Conservation (phyloP, 2,888 invertebrate species). For the Silvanus unidentatus region DNA sequence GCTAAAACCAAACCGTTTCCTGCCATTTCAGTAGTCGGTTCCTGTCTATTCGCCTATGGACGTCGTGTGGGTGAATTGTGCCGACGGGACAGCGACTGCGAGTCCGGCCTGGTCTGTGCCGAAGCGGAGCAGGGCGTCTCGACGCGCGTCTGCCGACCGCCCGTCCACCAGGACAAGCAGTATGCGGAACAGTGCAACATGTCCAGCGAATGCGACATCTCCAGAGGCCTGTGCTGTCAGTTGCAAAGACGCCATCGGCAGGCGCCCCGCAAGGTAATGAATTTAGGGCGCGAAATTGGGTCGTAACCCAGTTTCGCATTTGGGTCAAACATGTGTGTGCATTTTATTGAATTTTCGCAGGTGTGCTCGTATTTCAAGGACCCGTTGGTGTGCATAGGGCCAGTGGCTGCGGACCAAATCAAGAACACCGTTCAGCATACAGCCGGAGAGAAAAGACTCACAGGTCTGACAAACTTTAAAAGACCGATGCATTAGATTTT, state of each 20-base stretch:
- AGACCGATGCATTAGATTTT: conserved; percentile 43
- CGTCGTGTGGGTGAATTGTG: conserved; percentile 78
- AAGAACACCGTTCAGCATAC: conserved; percentile 67
- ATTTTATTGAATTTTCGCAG: conserved; percentile 43
- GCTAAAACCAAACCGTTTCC: no score
- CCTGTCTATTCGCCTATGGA: conserved; percentile 64
- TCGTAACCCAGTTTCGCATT: neutral
- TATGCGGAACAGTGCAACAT: conserved; percentile 78
- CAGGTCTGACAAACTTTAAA: conserved; percentile 50
- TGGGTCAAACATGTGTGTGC: neutral
- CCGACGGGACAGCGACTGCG: conserved; percentile 77
- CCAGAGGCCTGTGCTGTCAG: conserved; percentile 81
- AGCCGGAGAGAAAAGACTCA: conserved; percentile 75
- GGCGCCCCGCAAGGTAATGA: conserved; percentile 69
- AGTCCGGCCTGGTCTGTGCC: conserved; percentile 74
- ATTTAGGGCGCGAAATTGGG: neutral
- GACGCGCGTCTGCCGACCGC: conserved; percentile 72
- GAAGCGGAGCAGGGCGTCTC: conserved; percentile 58
- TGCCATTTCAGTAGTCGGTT: conserved; percentile 52
- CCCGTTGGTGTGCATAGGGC: conserved; percentile 80
- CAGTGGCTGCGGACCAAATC: conserved; percentile 73
- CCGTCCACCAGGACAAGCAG: conserved; percentile 69
- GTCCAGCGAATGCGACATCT: conserved; percentile 80
- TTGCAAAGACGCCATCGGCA: conserved; percentile 79
- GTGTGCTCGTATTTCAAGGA: conserved; percentile 90